Percentiles rank a stretch among this genome's conserved stretches.
Conservation (phyloP, 2,113 vertebrate species). For the Albula glossodonta region DNA sequence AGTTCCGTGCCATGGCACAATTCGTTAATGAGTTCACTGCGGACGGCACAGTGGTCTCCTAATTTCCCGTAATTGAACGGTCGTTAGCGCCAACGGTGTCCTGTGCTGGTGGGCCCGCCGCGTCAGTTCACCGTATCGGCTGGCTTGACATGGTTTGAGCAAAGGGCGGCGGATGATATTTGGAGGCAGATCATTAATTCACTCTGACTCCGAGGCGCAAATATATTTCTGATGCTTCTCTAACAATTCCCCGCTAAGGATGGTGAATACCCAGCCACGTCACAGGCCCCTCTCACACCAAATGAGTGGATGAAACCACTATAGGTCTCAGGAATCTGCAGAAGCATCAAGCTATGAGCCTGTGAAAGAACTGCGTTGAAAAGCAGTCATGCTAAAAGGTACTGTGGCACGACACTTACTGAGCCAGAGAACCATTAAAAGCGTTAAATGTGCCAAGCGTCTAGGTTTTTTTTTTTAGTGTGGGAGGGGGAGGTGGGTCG, state of each 20-base stretch:
- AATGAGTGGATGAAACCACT: conserved; percentile 46
- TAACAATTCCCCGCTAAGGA: conserved; percentile 66
- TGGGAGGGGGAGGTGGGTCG: no score
- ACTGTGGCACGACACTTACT: no score
- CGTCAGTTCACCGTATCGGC: conserved; percentile 33
- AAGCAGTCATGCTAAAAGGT: no score
- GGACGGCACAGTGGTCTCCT: conserved; percentile 66
- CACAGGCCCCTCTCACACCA: conserved; percentile 59
- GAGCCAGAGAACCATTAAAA: no score
- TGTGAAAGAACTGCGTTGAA: no score
- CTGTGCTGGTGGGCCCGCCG: conserved; percentile 43
- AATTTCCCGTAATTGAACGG: conserved; percentile 71
- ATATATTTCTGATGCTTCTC: conserved; percentile 70
- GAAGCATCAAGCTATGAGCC: conserved; percentile 8
- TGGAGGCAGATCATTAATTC: conserved; percentile 67
- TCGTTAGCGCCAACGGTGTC: conserved; percentile 63
- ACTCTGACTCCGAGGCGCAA: conserved; percentile 57
- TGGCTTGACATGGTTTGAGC: conserved; percentile 51
- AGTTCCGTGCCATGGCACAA: conserved; percentile 51
- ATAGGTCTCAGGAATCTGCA: conserved; percentile 17
- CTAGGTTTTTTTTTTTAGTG: neutral
- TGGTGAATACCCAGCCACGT: conserved; percentile 57
- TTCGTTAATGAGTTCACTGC: conserved; percentile 67
- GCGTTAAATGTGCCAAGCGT: no score
- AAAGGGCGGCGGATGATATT: conserved; percentile 47